phyloP scores from a whole-genome alignment of 1,140 invertebrate genomes.

The Halesus radiatus region DNA sequence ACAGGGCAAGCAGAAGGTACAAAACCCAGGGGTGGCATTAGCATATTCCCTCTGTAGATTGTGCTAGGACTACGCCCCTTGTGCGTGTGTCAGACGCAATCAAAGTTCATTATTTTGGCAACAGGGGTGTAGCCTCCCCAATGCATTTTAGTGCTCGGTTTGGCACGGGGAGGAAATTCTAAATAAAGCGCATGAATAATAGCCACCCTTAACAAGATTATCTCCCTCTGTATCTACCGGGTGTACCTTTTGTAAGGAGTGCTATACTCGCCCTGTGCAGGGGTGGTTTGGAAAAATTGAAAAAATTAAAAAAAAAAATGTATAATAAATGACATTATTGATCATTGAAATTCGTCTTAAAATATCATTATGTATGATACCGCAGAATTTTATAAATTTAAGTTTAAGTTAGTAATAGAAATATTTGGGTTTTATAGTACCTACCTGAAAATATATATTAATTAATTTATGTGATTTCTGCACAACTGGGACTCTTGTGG shows the following conservation, averaged over 20 bases:
- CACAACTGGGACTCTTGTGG: no score
- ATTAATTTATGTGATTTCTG: no score
- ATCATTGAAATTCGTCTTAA: no score
- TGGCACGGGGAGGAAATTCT: slow-evolving; percentile 50
- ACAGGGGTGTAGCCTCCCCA: slow-evolving; percentile 35
- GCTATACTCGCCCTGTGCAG: not conserved
- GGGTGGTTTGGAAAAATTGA: not conserved
- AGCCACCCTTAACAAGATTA: slow-evolving; percentile 50
- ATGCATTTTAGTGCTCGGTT: slow-evolving; percentile 54
- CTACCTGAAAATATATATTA: no score
- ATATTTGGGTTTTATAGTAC: no score
- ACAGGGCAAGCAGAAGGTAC: no score
- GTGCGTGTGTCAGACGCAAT: slow-evolving; percentile 54
- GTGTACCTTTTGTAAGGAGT: slow-evolving; percentile 13
- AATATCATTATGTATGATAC: no score
- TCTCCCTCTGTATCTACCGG: slow-evolving; percentile 27
- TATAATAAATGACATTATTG: no score
- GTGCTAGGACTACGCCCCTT: not conserved
- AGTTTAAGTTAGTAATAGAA: no score
- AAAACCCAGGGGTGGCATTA: not conserved
- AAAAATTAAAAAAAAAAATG: no score
- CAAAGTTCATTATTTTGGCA: slow-evolving; percentile 55
- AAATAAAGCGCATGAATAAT: slow-evolving; percentile 55
- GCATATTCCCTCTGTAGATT: slow-evolving; percentile 25
- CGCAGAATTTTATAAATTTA: no score